Evolutionary conservation across 2,797 vertebrate species (phyloP).

Genomic region (Pseudomugil gertrudae): DNA sequence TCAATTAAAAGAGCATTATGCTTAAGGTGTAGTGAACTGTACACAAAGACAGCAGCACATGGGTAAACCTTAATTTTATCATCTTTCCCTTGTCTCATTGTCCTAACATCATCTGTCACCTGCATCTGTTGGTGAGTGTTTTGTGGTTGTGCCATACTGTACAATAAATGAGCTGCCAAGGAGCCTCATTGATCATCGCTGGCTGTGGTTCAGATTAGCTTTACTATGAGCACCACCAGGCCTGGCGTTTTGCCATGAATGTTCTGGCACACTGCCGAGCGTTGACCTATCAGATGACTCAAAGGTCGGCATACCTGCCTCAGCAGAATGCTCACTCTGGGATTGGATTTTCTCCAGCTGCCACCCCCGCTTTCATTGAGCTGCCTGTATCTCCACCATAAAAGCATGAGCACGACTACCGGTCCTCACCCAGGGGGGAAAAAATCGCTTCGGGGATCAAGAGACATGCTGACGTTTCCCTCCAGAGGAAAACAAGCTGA

Average conservation of each 20-base stretch:
- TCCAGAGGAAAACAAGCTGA: constrained; percentile 67
- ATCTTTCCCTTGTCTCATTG: constrained; percentile 29
- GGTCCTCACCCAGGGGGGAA: constrained; percentile 59
- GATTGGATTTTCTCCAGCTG: constrained; percentile 81
- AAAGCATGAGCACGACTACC: constrained; percentile 60
- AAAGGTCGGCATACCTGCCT: constrained; percentile 83
- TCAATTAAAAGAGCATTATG: constrained; percentile 29
- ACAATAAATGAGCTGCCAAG: constrained; percentile 71
- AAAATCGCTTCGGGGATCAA: constrained; percentile 74
- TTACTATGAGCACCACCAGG: constrained; percentile 72
- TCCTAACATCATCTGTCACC: constrained; percentile 60
- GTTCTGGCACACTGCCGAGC: constrained; percentile 72
- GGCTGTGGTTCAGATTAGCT: constrained; percentile 75
- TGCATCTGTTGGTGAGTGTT: constrained; percentile 63
- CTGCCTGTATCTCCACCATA: constrained; percentile 68
- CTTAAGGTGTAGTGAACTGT: constrained; percentile 1
- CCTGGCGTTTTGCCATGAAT: constrained; percentile 67
- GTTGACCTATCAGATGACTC: constrained; percentile 80
- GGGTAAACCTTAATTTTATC: constrained; percentile 27
- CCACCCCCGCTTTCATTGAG: constrained; percentile 75
- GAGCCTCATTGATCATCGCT: constrained; percentile 75
- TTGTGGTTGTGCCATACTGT: constrained; percentile 63
- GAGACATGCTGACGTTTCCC: constrained; percentile 79
- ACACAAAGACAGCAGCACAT: constrained; percentile 4
- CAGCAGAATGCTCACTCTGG: constrained; percentile 79